Conservation (phyloP, 2,888 invertebrate genomes). For the Patella pellucida region DNA sequence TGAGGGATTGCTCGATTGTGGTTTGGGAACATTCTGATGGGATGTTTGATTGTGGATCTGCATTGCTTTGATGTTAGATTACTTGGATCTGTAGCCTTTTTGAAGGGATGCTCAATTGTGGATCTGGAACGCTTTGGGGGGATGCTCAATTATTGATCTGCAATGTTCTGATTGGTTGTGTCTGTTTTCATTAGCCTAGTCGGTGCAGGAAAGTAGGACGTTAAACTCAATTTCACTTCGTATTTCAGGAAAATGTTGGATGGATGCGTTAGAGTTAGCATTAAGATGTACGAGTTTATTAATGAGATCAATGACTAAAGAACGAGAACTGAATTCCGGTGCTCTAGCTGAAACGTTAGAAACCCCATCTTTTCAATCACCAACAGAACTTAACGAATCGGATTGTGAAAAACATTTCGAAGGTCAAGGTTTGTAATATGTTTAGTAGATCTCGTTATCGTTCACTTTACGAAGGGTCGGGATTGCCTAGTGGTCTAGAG, state of each 20-base stretch:
- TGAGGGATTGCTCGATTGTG: no score
- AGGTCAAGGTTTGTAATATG: slow-evolving; percentile 68
- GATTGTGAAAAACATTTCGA: slow-evolving; percentile 91
- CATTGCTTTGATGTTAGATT: no score
- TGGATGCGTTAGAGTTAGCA: slow-evolving; percentile 93
- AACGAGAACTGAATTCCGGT: slow-evolving; percentile 28
- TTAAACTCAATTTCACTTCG: background rate
- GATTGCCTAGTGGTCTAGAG: no score
- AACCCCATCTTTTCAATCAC: slow-evolving; percentile 33
- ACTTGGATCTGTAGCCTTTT: no score
- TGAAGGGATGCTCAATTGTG: no score
- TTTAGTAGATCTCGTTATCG: no score
- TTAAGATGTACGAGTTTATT: slow-evolving; percentile 83
- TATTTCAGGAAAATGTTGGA: slow-evolving; percentile 84
- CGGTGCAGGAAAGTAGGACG: no score
- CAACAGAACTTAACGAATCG: slow-evolving; percentile 77
- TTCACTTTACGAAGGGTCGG: no score
- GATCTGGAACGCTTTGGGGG: no score
- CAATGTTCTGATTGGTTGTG: background rate
- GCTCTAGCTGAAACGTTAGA: slow-evolving; percentile 16
- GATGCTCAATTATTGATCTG: no score
- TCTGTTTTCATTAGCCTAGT: background rate
- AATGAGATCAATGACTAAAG: slow-evolving; percentile 77
- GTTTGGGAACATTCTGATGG: no score
- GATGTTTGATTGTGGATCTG: no score